A percentile compares a stretch with the other conserved stretches of the same genome.
These are phyloP conservation scores for Mesembrinibis cayennensis DNA, from an alignment of 2,113 vertebrate genomes.

Conservation along the genomic window DNA sequence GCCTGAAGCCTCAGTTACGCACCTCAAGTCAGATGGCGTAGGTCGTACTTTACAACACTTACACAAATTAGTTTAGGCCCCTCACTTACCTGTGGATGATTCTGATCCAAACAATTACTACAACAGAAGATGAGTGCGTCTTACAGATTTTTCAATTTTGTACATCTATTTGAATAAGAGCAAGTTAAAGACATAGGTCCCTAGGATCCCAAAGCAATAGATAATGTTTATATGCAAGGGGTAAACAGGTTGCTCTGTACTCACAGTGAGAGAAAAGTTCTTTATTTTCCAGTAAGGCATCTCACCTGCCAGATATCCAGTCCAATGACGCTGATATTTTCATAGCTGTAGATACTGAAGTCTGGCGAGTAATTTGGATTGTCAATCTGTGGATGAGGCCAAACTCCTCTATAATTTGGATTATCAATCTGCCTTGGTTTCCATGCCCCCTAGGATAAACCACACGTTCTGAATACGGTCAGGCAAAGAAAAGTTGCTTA, in stretches of 20 bases:
- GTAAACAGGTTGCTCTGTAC: neutral
- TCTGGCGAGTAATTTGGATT: constrained; percentile 77
- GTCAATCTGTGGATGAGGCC: constrained; percentile 84
- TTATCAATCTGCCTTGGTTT: constrained; percentile 82
- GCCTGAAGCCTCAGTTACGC: neutral
- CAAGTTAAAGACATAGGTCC: neutral
- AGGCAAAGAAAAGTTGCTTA: neutral
- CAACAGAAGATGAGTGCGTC: neutral
- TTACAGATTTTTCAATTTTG: neutral
- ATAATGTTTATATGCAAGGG: too few species aligned
- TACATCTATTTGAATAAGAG: neutral
- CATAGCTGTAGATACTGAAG: constrained; percentile 78
- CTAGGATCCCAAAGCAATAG: neutral
- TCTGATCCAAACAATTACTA: neutral
- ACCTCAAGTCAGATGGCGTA: neutral
- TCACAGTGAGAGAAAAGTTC: neutral
- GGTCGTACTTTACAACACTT: neutral
- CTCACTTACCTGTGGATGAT: neutral
- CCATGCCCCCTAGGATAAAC: constrained; percentile 78
- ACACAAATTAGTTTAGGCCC: neutral
- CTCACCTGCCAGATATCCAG: constrained; percentile 90
- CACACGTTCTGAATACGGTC: neutral
- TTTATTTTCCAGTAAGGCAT: neutral
- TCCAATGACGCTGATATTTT: constrained; percentile 79
- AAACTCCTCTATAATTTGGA: constrained; percentile 79